Percentiles rank a stretch among this genome's conserved stretches.
phyloP scores from a whole-genome alignment of 2,888 invertebrate species.

The Leptarthrus brevirostris region DNA sequence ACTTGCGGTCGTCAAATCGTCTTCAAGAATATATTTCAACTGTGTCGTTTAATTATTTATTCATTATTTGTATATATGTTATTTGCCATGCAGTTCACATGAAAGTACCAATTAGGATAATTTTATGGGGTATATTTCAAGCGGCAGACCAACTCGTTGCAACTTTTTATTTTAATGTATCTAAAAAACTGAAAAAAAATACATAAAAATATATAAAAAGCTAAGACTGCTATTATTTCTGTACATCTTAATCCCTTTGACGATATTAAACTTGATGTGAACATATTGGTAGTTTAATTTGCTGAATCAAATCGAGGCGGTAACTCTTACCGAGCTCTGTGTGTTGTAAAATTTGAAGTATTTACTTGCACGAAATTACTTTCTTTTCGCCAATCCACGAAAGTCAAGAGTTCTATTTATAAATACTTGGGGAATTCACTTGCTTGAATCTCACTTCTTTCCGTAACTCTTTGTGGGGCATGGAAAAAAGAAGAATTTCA shows the following conservation, averaged over 20 bases:
- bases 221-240: conserved; percentile 2
- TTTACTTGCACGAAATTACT: too few species aligned
- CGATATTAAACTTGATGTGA: too few species aligned
- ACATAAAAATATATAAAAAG: conserved; percentile 32
- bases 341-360: too few species aligned
- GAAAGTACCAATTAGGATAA: conserved; percentile 48
- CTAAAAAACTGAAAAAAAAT: conserved; percentile 27
- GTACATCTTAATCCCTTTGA: background rate
- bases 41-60: conserved; percentile 33
- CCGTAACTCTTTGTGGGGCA: too few species aligned
- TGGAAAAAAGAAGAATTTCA: too few species aligned
- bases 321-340: too few species aligned
- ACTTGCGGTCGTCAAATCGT: conserved; percentile 4
- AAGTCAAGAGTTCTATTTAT: too few species aligned
- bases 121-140: conserved; percentile 48
- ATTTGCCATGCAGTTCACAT: conserved; percentile 49
- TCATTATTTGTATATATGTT: conserved; percentile 37
- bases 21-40: conserved; percentile 16
- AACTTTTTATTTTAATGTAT: conserved; percentile 48
- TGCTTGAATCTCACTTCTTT: too few species aligned
- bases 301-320: too few species aligned
- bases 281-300: too few species aligned
- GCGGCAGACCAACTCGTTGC: conserved; percentile 52
- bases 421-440: too few species aligned
- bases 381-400: too few species aligned